Evolutionary conservation across 2,113 vertebrate species (phyloP).

Genomic region (Coracopsis vasa): DNA sequence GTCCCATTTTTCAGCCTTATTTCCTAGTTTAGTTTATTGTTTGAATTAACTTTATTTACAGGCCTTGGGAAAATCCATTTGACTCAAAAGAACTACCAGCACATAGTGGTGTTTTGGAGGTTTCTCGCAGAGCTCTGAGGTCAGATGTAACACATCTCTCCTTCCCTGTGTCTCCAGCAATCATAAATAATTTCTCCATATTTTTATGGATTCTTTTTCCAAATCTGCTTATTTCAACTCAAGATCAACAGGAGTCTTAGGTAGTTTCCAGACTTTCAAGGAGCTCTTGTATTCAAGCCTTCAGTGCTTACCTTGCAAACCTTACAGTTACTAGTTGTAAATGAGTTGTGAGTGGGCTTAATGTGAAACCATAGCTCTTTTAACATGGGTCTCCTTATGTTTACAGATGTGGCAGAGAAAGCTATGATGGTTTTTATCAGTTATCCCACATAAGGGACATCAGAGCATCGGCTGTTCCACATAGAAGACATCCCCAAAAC

Average conservation of each 20-base stretch:
- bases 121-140: background rate
- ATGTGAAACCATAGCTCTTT: background rate
- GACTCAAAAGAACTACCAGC: background rate
- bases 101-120: background rate
- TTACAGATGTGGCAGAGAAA: background rate
- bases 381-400: background rate
- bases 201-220: background rate
- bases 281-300: background rate
- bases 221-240: background rate
- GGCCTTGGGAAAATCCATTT: background rate
- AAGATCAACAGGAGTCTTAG: background rate
- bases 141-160: background rate
- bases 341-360: background rate
- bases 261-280: background rate
- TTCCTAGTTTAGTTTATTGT: background rate
- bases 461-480: background rate
- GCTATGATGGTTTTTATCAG: background rate
- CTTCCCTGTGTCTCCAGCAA: background rate
- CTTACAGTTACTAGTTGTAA: background rate
- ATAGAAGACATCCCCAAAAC: background rate
- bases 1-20: background rate
- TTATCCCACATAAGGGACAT: background rate
- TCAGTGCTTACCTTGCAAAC: background rate
- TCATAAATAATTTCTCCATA: background rate
- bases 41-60: background rate